phyloP scores from a whole-genome alignment of 2,113 vertebrate genomes.

The Mobula hypostoma region DNA sequence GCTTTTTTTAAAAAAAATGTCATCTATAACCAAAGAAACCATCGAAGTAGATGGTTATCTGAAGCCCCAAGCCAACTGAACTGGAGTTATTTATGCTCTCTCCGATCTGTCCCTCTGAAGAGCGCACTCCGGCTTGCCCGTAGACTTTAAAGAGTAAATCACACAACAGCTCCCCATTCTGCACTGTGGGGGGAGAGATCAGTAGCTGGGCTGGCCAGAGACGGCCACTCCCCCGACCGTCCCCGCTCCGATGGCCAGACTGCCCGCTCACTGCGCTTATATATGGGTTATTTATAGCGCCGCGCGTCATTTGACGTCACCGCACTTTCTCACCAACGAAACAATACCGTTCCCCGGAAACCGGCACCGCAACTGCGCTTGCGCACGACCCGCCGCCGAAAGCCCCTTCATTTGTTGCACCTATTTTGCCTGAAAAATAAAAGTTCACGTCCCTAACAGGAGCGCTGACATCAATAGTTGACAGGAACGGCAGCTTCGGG shows the following conservation, averaged over 20 bases:
- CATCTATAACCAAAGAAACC: neutral
- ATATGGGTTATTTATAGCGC: conserved; percentile 28
- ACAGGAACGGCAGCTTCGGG: neutral
- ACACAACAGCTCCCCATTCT: neutral
- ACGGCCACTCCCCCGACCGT: no score
- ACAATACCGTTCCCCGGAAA: neutral
- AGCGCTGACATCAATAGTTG: no score
- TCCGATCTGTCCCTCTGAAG: no score
- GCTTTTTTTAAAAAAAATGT: neutral
- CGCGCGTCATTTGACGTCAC: neutral
- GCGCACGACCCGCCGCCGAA: neutral
- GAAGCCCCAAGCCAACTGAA: neutral
- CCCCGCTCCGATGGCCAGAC: no score
- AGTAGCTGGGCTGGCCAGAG: no score
- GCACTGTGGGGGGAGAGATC: neutral
- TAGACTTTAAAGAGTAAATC: neutral
- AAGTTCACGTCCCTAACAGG: neutral
- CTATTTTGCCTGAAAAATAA: neutral
- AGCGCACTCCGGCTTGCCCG: neutral
- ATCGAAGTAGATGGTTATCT: neutral
- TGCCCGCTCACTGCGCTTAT: neutral
- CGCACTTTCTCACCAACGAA: no score
- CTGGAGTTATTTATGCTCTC: no score
- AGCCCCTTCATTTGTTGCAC: neutral
- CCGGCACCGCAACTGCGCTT: neutral